Percentiles rank a stretch among this genome's conserved stretches.
phyloP scores from a whole-genome alignment of 1,140 invertebrate species.

The Conus betulinus region DNA sequence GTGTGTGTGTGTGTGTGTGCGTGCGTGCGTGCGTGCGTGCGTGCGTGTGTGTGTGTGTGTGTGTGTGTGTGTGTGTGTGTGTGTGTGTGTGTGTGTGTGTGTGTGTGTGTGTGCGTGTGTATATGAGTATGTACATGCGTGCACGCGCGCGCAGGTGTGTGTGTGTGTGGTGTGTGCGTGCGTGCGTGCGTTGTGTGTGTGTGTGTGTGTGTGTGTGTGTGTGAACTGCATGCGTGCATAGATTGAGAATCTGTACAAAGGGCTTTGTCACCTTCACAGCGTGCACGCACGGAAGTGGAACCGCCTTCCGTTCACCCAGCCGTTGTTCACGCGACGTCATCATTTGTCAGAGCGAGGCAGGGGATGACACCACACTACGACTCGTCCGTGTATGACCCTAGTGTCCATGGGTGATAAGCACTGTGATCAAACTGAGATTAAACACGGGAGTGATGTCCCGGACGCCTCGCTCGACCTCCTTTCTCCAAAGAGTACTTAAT shows the following conservation, averaged over 20 bases:
- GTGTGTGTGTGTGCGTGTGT: neutral
- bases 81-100: neutral
- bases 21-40: neutral
- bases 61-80: neutral
- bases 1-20: neutral
- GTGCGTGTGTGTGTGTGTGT: neutral
- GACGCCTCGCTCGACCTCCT: neutral
- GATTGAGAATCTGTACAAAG: too few relatives aligned
- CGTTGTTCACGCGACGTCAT: neutral
- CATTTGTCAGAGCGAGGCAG: neutral
- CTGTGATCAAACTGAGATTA: constrained; percentile 18
- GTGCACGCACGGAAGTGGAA: too few relatives aligned
- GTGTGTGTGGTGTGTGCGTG: neutral
- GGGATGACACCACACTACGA: neutral
- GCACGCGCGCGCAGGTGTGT: neutral
- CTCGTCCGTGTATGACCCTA: neutral
- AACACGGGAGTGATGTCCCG: neutral
- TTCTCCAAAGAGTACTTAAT: neutral
- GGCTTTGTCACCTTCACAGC: too few relatives aligned
- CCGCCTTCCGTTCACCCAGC: neutral
- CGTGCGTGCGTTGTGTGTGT: neutral
- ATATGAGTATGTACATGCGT: neutral
- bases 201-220: neutral
- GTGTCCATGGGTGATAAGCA: constrained; percentile 11
- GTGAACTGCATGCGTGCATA: neutral